A percentile compares a stretch with the other conserved stretches of the same genome.
Evolutionary conservation across 2,888 invertebrate species (phyloP).

Genomic region (Ischnura elegans): DNA sequence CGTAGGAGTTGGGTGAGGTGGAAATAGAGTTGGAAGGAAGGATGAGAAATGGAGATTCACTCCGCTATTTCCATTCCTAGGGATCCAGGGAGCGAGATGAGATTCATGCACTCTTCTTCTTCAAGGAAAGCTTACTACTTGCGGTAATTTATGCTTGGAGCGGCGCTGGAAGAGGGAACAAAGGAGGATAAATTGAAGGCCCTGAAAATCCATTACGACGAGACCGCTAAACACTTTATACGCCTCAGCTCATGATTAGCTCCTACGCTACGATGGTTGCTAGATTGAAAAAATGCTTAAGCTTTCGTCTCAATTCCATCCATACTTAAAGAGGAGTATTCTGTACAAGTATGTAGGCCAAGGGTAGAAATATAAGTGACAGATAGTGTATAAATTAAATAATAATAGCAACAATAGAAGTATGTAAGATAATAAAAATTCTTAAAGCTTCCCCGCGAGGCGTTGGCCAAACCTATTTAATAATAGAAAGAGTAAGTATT

Average conservation of each 20-base stretch:
- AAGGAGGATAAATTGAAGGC: not conserved
- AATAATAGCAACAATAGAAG: too few species aligned
- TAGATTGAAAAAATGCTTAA: too few species aligned
- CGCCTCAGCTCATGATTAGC: not conserved
- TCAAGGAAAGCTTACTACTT: not conserved
- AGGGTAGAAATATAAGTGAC: too few species aligned
- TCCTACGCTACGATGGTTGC: not conserved
- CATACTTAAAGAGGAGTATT: too few species aligned
- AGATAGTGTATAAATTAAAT: too few species aligned
- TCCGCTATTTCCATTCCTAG: not conserved
- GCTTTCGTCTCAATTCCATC: too few species aligned
- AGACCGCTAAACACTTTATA: not conserved
- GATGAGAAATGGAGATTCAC: not conserved
- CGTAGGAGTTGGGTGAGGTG: too few species aligned
- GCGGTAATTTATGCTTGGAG: not conserved
- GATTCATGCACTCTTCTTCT: not conserved
- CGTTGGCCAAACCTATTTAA: too few species aligned
- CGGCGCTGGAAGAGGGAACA: not conserved
- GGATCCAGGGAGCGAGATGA: not conserved
- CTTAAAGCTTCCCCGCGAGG: too few species aligned
- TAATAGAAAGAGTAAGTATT: too few species aligned
- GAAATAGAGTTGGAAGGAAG: not conserved
- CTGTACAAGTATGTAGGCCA: too few species aligned
- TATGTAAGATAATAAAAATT: too few species aligned
- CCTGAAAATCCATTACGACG: slow-evolving; percentile 17